Conservation (phyloP, 2,888 invertebrate genomes). For the Cheilosia scutellata region DNA sequence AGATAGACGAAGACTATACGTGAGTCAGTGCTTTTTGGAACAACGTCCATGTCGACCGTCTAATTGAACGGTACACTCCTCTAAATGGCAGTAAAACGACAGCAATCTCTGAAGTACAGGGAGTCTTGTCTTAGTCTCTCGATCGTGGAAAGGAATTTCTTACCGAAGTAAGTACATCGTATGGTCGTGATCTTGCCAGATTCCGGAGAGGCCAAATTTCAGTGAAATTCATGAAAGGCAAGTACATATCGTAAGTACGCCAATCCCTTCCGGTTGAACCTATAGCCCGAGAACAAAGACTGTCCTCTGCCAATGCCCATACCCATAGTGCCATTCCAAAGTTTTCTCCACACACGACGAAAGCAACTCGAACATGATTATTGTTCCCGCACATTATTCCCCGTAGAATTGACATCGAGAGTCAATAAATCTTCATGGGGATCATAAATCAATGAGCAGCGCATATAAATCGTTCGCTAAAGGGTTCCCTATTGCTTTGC, state of each 20-base stretch:
- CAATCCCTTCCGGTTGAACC: constrained; percentile 54
- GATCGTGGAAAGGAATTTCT: constrained; percentile 35
- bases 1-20: constrained; percentile 22
- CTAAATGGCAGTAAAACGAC: constrained; percentile 47
- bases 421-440: constrained; percentile 73
- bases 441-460: constrained; percentile 73
- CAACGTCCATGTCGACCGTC: constrained; percentile 26
- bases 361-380: constrained; percentile 39
- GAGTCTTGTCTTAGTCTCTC: neutral
- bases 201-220: constrained; percentile 51
- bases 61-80: constrained; percentile 53
- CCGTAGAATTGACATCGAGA: constrained; percentile 56
- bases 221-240: constrained; percentile 43
- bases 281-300: constrained; percentile 35
- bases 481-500: constrained; percentile 20
- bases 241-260: constrained; percentile 33
- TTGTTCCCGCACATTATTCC: constrained; percentile 33
- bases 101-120: constrained; percentile 22
- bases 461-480: constrained; percentile 57
- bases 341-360: constrained; percentile 32
- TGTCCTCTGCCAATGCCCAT: neutral
- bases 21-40: constrained; percentile 1
- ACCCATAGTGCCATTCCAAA: constrained; percentile 1
- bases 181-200: constrained; percentile 66
- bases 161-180: constrained; percentile 29